Percentiles rank a stretch among this genome's conserved stretches.
Evolutionary conservation across 2,888 invertebrate genomes (phyloP).

Genomic region (Euspilapteryx auroguttella): DNA sequence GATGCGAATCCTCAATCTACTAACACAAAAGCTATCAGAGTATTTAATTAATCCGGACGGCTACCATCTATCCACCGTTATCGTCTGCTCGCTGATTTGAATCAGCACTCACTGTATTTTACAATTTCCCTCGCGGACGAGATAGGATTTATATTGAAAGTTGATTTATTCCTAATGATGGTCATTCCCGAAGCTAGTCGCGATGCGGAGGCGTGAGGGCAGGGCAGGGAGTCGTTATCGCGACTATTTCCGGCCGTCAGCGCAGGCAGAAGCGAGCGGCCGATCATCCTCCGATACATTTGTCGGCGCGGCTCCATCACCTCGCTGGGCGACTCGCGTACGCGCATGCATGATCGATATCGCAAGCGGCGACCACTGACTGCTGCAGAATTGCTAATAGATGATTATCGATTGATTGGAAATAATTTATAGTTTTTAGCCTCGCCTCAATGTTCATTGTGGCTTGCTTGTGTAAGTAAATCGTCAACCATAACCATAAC

Average conservation of each 20-base stretch:
- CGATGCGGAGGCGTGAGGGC: slow-evolving; percentile 39
- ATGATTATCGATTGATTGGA: too few species aligned
- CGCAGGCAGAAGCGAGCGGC: slow-evolving; percentile 26
- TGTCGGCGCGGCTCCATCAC: slow-evolving; percentile 40
- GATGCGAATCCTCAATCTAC: slow-evolving; percentile 14
- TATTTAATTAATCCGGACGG: slow-evolving; percentile 21
- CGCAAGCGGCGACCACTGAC: slow-evolving; percentile 22
- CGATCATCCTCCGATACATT: slow-evolving; percentile 55
- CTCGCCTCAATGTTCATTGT: too few species aligned
- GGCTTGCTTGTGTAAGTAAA: too few species aligned
- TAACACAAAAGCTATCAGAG: slow-evolving; percentile 17
- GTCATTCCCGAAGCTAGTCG: slow-evolving; percentile 41
- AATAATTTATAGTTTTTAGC: too few species aligned
- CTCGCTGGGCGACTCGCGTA: slow-evolving; percentile 16
- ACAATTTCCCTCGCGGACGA: slow-evolving; percentile 19
- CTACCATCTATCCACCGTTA: slow-evolving; percentile 8
- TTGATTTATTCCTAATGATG: slow-evolving; percentile 54
- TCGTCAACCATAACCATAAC: too few species aligned
- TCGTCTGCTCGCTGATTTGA: background rate
- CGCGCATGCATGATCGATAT: slow-evolving; percentile 35
- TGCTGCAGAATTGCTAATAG: background rate
- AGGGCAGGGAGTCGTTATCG: slow-evolving; percentile 52
- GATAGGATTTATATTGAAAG: slow-evolving; percentile 22
- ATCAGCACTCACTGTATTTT: slow-evolving; percentile 11
- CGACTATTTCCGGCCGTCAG: slow-evolving; percentile 55